Conservation (phyloP, 1,140 invertebrate genomes). For the Heliconius eleuchia region DNA sequence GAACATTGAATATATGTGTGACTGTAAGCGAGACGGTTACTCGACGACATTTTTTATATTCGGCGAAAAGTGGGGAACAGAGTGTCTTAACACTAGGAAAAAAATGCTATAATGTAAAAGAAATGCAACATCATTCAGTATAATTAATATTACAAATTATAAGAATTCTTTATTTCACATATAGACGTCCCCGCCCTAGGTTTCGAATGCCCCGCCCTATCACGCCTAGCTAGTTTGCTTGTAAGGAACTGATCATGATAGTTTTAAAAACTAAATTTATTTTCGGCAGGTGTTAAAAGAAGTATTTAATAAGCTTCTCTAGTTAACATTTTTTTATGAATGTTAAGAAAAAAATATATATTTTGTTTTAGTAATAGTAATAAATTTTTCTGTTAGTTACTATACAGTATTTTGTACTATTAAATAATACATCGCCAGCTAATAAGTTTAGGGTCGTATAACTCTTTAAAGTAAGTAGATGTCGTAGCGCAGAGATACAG, state of each 20-base stretch:
- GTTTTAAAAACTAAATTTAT: conserved; percentile 21
- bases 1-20: too few species aligned
- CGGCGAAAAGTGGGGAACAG: too few species aligned
- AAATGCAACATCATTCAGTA: background rate
- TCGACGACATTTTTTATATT: too few species aligned
- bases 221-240: conserved; percentile 24
- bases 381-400: too few species aligned
- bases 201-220: conserved; percentile 33
- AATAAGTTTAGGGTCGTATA: too few species aligned
- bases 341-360: background rate
- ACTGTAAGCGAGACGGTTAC: too few species aligned
- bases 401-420: too few species aligned
- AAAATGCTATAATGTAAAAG: background rate
- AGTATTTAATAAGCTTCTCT: background rate
- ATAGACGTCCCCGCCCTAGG: conserved; percentile 29
- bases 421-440: too few species aligned
- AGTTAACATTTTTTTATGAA: background rate
- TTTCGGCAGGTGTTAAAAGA: conserved; percentile 23
- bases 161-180: conserved; percentile 29
- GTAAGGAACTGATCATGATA: background rate
- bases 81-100: background rate
- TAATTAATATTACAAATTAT: conserved; percentile 56
- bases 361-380: too few species aligned
- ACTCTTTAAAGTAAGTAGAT: too few species aligned
- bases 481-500: too few species aligned